Evolutionary conservation across 2,113 vertebrate genomes (phyloP).

Genomic region (Mungos mungo): DNA sequence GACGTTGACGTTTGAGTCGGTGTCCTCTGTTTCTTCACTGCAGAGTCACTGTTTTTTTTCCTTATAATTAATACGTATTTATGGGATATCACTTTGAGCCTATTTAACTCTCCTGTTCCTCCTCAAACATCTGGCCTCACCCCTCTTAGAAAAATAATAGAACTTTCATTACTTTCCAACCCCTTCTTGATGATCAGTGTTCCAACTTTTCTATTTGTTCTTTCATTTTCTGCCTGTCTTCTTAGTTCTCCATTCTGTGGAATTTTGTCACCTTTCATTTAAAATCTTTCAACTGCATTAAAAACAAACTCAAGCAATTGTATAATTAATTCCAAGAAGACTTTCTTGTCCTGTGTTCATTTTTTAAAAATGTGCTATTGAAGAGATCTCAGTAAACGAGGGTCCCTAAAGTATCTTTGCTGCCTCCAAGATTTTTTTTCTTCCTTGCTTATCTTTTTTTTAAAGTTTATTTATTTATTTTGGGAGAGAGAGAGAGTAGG

Average conservation of each 20-base stretch:
- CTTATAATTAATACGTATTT: slow-evolving; percentile 15
- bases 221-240: slow-evolving; percentile 4
- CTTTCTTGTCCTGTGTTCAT: not conserved
- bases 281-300: not conserved
- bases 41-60: not conserved
- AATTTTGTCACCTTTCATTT: slow-evolving; percentile 12
- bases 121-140: not conserved
- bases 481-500: no score
- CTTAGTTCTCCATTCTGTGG: not conserved
- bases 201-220: not conserved
- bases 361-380: not conserved
- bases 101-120: not conserved
- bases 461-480: no score
- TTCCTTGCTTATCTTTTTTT: not conserved
- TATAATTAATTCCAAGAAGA: not conserved
- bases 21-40: not conserved
- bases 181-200: not conserved
- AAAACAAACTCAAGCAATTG: not conserved
- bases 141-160: not conserved
- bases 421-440: not conserved
- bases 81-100: not conserved
- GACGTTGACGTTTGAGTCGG: not conserved
- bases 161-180: not conserved
- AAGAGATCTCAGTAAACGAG: not conserved
- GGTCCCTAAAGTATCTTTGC: not conserved